Evolutionary conservation across 2,113 vertebrate species (phyloP), one percentile per base, ranked within the genome.

Genomic region (Lagopus leucura): DNA sequence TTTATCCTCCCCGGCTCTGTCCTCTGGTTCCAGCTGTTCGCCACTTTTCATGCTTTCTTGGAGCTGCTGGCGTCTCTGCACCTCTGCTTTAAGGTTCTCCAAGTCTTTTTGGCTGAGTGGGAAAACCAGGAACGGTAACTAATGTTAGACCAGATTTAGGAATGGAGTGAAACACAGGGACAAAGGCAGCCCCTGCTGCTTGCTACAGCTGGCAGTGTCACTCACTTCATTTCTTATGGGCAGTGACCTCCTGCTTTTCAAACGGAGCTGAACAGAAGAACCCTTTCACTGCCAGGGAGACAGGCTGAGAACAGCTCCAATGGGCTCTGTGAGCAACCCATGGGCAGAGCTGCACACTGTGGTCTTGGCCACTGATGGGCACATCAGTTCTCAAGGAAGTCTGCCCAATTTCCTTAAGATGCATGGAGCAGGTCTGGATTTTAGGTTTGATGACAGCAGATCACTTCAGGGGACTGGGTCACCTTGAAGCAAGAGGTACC

Each of bases 21-120:
- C 97, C 86, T 96, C 97, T 42, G 75, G 79, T 70, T 96, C 98
- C 55, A 34, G 93, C 81, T 94, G 97, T 83, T 98, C 98, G 22
- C 97, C 96, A 28, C 57, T 97, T 91, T 97, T 99, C 77, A 98
- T 97, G 74, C 98, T 97, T 82, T 99, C 99, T 63, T 99, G 99
- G 80, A 99, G 98, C 94, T 98, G 99, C 95, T 99, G 99, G 61
- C 99, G 98, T 89, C 99, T 98, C 82, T 99, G 99, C 71, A 99
- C 99, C 95, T 99, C 99, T 0, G 99, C 99, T 96, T 99, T 99
- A 96, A 99, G 98, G 93, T 98, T 99, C 97, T 99, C 99, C 97
- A 99, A 97, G 97, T 99, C 99, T 97, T 99, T 99, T 98, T 99
- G 99, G 97, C 99, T 99, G 91, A 66, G 88, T 58, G 86, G 66